These are phyloP conservation scores for Dasysyrphus albostriatus DNA, from an alignment of 2,888 invertebrate species.

Conservation along the genomic window DNA sequence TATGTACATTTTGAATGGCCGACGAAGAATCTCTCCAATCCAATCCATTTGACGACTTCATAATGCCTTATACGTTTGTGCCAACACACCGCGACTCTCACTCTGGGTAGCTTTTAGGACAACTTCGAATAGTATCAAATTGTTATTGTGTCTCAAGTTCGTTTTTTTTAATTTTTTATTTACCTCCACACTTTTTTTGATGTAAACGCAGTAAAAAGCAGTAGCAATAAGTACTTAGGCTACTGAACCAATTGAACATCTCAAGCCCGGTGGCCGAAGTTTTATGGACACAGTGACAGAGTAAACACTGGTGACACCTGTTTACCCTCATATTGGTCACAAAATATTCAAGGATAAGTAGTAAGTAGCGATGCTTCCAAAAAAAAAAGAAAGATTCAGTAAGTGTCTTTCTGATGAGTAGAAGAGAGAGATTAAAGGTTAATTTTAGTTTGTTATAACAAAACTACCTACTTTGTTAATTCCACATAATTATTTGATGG, in stretches of 20 bases:
- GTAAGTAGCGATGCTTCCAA: conserved; percentile 4
- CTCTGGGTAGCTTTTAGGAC: conserved; percentile 57
- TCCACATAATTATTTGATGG: conserved; percentile 39
- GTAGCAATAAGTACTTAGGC: conserved; percentile 27
- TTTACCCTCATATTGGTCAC: conserved; percentile 66
- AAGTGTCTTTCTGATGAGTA: conserved; percentile 15
- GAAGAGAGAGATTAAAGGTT: conserved; percentile 17
- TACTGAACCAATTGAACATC: conserved; percentile 68
- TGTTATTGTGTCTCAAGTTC: conserved; percentile 67
- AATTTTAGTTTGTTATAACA: conserved; percentile 1
- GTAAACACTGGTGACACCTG: conserved; percentile 69
- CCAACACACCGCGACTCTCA: neutral
- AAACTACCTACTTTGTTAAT: neutral
- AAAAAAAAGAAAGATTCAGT: neutral
- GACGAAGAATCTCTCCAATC: neutral
- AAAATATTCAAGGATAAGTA: conserved; percentile 74
- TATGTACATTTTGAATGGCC: neutral
- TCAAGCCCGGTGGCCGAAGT: conserved; percentile 74
- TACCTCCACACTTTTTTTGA: conserved; percentile 9
- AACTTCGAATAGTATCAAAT: conserved; percentile 33
- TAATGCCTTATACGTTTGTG: conserved; percentile 32
- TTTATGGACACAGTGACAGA: conserved; percentile 11
- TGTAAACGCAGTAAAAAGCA: conserved; percentile 5
- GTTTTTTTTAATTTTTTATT: conserved; percentile 33
- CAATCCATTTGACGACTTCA: conserved; percentile 35